phyloP scores from a whole-genome alignment of 2,113 vertebrate species.

The Protobothrops mucrosquamatus region DNA sequence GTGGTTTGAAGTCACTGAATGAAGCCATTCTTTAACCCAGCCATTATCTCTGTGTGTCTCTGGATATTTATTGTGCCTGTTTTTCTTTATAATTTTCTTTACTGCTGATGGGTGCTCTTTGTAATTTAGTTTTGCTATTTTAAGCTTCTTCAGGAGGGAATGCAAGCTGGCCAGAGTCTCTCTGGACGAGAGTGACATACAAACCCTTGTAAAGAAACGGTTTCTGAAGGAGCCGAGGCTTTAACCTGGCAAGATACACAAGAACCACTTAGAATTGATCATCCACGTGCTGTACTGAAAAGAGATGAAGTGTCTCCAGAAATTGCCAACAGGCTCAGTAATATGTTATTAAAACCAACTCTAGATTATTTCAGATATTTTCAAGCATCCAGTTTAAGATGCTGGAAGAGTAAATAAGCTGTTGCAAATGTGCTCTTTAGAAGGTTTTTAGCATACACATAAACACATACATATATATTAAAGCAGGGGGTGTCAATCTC shows the following conservation, averaged over 20 bases:
- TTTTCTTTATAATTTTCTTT: not conserved
- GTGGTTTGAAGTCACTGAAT: not conserved
- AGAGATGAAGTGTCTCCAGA: not conserved
- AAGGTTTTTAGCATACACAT: not conserved
- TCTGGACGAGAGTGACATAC: not conserved
- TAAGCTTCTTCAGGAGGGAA: not conserved
- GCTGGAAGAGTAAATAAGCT: slow-evolving; percentile 4
- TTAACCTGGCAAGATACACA: not conserved
- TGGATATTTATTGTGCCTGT: not conserved
- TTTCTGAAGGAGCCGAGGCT: not conserved
- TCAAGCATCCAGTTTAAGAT: slow-evolving; percentile 6
- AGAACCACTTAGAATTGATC: not conserved
- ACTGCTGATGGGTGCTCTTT: not conserved
- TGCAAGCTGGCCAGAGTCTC: not conserved
- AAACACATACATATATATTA: no score
- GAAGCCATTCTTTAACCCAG: not conserved
- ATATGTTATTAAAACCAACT: slow-evolving; percentile 5
- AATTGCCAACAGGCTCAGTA: not conserved
- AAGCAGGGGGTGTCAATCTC: no score
- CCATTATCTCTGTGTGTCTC: not conserved
- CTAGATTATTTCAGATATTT: not conserved
- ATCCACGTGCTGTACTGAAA: not conserved
- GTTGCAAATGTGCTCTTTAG: not conserved
- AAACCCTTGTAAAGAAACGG: not conserved
- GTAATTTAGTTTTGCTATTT: not conserved